phyloP scores from a whole-genome alignment of 2,797 vertebrate genomes.

The Capromys pilorides region DNA sequence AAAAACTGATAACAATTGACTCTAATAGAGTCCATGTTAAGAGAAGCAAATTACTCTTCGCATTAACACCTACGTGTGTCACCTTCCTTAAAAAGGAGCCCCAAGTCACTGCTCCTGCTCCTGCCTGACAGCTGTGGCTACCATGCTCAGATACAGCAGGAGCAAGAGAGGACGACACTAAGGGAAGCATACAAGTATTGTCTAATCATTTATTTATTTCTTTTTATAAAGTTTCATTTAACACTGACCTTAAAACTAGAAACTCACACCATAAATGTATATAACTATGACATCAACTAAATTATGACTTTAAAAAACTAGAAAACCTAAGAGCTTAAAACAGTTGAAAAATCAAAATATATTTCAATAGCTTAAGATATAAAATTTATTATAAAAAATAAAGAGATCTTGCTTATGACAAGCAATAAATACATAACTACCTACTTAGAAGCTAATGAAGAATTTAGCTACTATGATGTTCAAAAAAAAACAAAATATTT shows the following conservation, averaged over 20 bases:
- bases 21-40: not conserved
- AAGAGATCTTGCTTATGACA: not conserved
- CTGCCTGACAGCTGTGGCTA: not conserved
- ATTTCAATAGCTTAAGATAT: conserved; percentile 1
- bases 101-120: not conserved
- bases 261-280: not conserved
- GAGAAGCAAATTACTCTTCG: not conserved
- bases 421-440: not conserved
- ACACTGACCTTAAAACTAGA: not conserved
- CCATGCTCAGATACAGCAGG: not conserved
- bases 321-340: conserved; percentile 4
- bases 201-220: too few relatives aligned
- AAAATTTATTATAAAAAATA: not conserved
- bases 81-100: not conserved
- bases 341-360: not conserved
- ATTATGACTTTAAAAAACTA: not conserved
- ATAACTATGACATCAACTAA: not conserved
- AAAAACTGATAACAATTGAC: not conserved
- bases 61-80: not conserved
- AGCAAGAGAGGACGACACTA: not conserved
- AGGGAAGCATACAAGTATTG: not conserved
- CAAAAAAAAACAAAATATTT: not conserved
- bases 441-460: not conserved
- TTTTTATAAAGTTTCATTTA: not conserved
- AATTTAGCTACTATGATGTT: not conserved